Conservation (phyloP, 1,140 invertebrate genomes). For the Trichoplusia ni region DNA sequence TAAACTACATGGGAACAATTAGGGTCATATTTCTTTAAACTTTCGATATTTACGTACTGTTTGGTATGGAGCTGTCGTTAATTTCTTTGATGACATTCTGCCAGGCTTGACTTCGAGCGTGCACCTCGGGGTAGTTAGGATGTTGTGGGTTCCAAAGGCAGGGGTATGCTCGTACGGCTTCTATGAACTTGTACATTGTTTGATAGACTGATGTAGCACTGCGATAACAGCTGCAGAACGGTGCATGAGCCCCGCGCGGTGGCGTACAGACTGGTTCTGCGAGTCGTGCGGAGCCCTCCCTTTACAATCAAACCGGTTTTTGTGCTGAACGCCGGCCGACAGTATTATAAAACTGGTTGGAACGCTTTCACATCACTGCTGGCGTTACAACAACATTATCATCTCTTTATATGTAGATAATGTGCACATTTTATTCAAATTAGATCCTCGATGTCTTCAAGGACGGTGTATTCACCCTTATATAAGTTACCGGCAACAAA, state of each 20-base stretch:
- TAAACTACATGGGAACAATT: no score
- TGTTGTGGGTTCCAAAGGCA: slow-evolving; percentile 73
- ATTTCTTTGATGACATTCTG: slow-evolving; percentile 60
- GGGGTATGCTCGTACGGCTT: slow-evolving; percentile 60
- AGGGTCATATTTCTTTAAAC: no score
- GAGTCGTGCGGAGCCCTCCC: slow-evolving; percentile 17
- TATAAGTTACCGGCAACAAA: no score
- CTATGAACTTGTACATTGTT: slow-evolving; percentile 69
- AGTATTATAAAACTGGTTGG: slow-evolving; percentile 30
- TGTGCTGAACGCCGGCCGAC: slow-evolving; percentile 16
- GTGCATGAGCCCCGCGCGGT: not conserved
- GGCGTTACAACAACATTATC: slow-evolving; percentile 4
- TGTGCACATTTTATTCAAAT: no score
- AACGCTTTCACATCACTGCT: slow-evolving; percentile 26
- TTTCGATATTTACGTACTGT: slow-evolving; percentile 54
- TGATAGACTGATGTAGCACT: not conserved
- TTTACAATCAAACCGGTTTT: slow-evolving; percentile 49
- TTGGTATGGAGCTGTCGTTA: slow-evolving; percentile 59
- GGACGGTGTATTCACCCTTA: no score
- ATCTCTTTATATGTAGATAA: not conserved
- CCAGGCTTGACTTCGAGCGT: slow-evolving; percentile 67
- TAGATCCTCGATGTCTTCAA: no score
- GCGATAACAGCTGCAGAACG: not conserved
- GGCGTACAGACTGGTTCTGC: slow-evolving; percentile 23
- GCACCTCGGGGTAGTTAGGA: slow-evolving; percentile 65